These are phyloP conservation scores for Platysteira castanea DNA, from an alignment of 2,113 vertebrate species.

Conservation along the genomic window DNA sequence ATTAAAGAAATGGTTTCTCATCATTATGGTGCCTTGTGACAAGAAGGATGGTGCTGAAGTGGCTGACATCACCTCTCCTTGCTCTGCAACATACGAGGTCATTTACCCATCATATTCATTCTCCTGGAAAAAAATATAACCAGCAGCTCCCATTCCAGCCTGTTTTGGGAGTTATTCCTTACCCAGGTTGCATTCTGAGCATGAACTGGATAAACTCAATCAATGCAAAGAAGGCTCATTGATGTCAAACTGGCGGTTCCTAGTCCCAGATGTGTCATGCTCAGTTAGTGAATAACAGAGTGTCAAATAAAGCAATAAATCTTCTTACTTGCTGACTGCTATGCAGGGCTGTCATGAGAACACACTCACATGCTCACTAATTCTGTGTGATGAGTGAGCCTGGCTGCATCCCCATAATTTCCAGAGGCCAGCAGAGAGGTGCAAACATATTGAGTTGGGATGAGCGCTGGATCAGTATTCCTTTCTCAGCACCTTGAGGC, in stretches of 20 bases:
- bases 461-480: conserved; percentile 9
- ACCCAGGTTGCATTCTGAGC: conserved; percentile 3
- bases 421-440: conserved; percentile 59
- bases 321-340: conserved; percentile 81
- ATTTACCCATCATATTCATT: background rate
- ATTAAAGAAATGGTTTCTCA: conserved; percentile 68
- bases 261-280: conserved; percentile 83
- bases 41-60: background rate
- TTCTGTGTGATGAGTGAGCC: conserved; percentile 72
- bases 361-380: conserved; percentile 62
- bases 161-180: background rate
- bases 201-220: conserved; percentile 54
- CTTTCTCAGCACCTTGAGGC: conserved; percentile 20
- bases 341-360: conserved; percentile 57
- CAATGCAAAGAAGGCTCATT: conserved; percentile 63
- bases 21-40: conserved; percentile 31
- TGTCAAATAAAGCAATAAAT: conserved; percentile 90
- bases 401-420: conserved; percentile 54
- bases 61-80: conserved; percentile 20
- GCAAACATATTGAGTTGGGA: conserved; percentile 61
- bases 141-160: background rate
- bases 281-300: conserved; percentile 78
- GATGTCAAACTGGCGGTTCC: conserved; percentile 73
- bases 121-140: background rate
- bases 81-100: background rate